Base-by-base conservation (phyloP, 2,888 invertebrate species). In the Clivina fossor region DNA sequence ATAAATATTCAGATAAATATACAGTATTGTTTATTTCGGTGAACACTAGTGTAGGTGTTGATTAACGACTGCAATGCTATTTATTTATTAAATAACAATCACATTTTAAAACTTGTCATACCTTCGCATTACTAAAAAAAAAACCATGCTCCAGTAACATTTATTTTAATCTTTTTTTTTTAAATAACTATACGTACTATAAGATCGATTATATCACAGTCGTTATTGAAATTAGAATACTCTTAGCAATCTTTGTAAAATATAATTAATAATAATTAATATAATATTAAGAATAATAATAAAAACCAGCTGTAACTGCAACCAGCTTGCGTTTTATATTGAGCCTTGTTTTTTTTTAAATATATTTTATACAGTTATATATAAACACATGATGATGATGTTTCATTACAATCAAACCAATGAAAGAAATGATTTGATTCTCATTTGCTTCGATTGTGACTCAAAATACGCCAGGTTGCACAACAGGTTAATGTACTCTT, bases 171-270 rank as follows among this genome's bases (percentile, higher is more conserved):
- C n/a, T n/a, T n/a, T n/a, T 24, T 47, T 38, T 16, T 30, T 55
- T 55, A 55, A 64, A 64, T 66, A 65, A 63, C 63, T 64, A 65
- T 63, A 66, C 63, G 62, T 64, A 66, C 67, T 63, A 62, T 65
- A 68, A 68, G 69, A 69, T 69, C 67, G 68, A 63, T 65, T 69
- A 72, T 73, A 73, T 73, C 73, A 73, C 73, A 73, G 73, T 73
- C 72, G 69, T 68, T 65, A 65, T 61, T 60, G 65, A 63, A 58
- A 58, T 54, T 64, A 69, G 69, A 72, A 72, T 71, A 71, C 69
- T 72, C 71, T 72, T 72, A 73, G 72, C 71, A 69, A 67, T 65
- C 56, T 64, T 62, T 47, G 22, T 47, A 47, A 47, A 47, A 47
- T 33, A 33, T 33, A 47, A n/a, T n/a, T n/a, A n/a, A n/a, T n/a